These are phyloP conservation scores for Petrocephalus schoutedeni DNA, from an alignment of 2,797 vertebrate species.

Conservation along the genomic window DNA sequence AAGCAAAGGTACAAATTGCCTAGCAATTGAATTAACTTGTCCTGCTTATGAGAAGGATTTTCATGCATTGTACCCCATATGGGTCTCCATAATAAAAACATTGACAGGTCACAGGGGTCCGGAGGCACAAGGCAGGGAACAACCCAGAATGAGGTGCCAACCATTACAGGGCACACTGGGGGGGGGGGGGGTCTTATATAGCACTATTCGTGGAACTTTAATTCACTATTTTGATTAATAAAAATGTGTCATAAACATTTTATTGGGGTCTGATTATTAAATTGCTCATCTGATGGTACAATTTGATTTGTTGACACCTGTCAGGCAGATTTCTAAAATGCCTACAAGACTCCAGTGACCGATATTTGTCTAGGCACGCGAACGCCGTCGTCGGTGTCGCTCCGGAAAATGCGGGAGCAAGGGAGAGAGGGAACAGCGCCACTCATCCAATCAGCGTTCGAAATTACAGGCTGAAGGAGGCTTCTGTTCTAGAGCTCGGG, in stretches of 20 bases:
- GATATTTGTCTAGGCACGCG: not conserved
- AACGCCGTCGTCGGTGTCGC: not conserved
- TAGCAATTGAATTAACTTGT: not conserved
- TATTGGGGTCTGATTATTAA: not conserved
- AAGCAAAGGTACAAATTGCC: not conserved
- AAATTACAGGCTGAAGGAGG: not conserved
- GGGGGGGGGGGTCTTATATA: not conserved
- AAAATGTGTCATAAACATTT: not conserved
- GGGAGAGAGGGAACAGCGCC: not conserved
- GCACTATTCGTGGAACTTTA: not conserved
- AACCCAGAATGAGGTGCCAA: not conserved
- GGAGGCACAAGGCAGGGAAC: not conserved
- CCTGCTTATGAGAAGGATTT: not conserved
- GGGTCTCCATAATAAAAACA: not conserved
- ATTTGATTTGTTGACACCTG: not conserved
- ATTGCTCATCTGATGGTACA: not conserved
- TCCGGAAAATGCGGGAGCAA: not conserved
- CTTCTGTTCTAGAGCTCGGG: not conserved
- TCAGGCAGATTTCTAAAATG: not conserved
- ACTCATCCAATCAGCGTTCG: not conserved
- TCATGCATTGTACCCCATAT: not conserved
- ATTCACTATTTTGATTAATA: not conserved
- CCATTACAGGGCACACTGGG: not conserved
- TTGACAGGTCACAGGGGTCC: not conserved
- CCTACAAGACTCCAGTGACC: not conserved